Base-by-base conservation (phyloP, 2,113 vertebrate genomes). In the Notothenia rossii region DNA sequence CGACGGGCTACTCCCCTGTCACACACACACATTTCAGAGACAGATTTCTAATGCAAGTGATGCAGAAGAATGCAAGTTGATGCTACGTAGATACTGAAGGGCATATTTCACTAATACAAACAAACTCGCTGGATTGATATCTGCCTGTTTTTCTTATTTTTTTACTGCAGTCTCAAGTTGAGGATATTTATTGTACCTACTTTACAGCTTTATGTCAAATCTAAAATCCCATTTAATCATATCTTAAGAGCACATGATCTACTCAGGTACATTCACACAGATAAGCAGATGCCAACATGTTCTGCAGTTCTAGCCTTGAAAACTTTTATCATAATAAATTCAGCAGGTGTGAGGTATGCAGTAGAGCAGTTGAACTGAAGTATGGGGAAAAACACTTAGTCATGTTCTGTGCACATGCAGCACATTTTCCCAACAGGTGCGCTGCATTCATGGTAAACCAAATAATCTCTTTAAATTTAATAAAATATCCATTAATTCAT, bases 31-130 rank as follows among this genome's bases (percentile, higher is more conserved):
- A 74, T 74, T 74, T 59, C 50, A 43, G 75, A 69, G 45, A 56
- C 51, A n/a, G 61, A 66, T 68, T 77, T 67, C 20, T 7, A 58
- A 71, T 74, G 49, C 18, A 54, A 50, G 22, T 18, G 36, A 77
- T 79, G 70, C 65, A 60, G 63, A 79, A 79, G 10, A 79, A 70
- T 59, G 59, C 33, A 60, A 22, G 70, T 43, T 72, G 18, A 76
- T 65, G 62, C 70, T 73, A 43, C n/a, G 63, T 17, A 63, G 80
- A 51, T 9, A 62, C 69, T 45, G 36, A 10, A 69, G 45, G 59
- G 64, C 17, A 59, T 43, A 62, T 53, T 78, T 81, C 17, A 67
- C 66, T n/a, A 66, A 46, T 62, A 61, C 64, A 65, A 12, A 55
- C 36, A 66, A 50, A 55, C 46, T 29, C 59, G 18, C 40, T 59